phyloP scores from a whole-genome alignment of 1,140 invertebrate genomes.

The Tenebrio molitor region DNA sequence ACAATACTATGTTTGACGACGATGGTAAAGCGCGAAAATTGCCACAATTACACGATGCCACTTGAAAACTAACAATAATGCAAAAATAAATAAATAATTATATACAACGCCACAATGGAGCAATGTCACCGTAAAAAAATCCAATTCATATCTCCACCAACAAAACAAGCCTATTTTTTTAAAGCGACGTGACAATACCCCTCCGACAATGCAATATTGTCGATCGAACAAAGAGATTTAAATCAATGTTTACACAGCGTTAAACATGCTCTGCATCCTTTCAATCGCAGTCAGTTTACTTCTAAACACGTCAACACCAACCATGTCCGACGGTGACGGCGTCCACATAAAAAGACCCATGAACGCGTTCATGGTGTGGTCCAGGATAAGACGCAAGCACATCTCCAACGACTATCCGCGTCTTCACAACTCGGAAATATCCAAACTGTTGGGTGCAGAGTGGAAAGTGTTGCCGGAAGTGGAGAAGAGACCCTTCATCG shows the following conservation, averaged over 20 bases:
- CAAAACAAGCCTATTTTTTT: constrained; percentile 21
- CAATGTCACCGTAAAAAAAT: constrained; percentile 21
- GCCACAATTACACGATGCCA: constrained; percentile 10
- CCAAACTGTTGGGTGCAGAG: constrained; percentile 77
- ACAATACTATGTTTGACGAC: constrained; percentile 5
- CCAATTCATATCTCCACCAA: constrained; percentile 24
- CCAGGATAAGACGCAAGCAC: constrained; percentile 76
- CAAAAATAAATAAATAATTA: constrained; percentile 46
- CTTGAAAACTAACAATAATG: constrained; percentile 21
- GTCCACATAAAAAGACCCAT: constrained; percentile 77
- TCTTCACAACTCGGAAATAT: constrained; percentile 84
- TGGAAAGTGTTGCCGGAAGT: constrained; percentile 79
- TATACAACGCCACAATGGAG: constrained; percentile 3
- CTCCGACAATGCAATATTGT: constrained; percentile 60
- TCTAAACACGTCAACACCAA: constrained; percentile 27
- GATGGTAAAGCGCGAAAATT: constrained; percentile 41
- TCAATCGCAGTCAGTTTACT: constrained; percentile 53
- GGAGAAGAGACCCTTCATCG: constrained; percentile 85
- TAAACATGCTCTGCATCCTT: constrained; percentile 57
- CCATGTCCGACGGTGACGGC: constrained; percentile 22
- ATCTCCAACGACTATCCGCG: constrained; percentile 87
- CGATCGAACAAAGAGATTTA: constrained; percentile 61
- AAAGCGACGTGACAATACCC: constrained; percentile 54
- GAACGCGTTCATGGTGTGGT: constrained; percentile 82
- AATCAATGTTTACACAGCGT: constrained; percentile 63